Evolutionary conservation across 2,888 invertebrate species (phyloP).

Genomic region (Hemaris fuciformis): DNA sequence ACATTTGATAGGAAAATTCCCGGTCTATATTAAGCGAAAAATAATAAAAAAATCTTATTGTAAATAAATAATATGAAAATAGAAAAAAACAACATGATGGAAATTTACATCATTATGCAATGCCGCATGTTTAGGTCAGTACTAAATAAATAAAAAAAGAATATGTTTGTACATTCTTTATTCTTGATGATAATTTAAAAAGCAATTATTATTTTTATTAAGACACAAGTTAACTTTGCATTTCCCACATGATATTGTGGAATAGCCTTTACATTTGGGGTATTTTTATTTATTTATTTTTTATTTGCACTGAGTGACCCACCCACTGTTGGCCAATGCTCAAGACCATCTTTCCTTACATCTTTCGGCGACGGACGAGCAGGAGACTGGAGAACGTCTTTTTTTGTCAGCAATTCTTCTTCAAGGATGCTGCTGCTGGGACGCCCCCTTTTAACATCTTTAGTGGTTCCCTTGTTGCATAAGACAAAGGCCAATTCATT

Average conservation of each 20-base stretch:
- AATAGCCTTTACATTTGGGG: slow-evolving; percentile 48
- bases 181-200: slow-evolving; percentile 42
- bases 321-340: slow-evolving; percentile 50
- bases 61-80: slow-evolving; percentile 12
- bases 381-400: slow-evolving; percentile 44
- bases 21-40: slow-evolving; percentile 39
- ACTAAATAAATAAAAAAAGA: slow-evolving; percentile 35
- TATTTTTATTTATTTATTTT: too few relatives aligned
- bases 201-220: slow-evolving; percentile 42
- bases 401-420: slow-evolving; percentile 41
- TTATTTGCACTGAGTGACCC: slow-evolving; percentile 48
- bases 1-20: too few relatives aligned
- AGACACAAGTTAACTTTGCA: slow-evolving; percentile 41
- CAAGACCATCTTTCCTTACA: slow-evolving; percentile 47
- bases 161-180: slow-evolving; percentile 24
- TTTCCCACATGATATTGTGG: slow-evolving; percentile 44
- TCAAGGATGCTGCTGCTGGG: slow-evolving; percentile 42
- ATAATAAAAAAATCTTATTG: slow-evolving; percentile 29
- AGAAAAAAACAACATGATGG: slow-evolving; percentile 19
- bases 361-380: slow-evolving; percentile 46
- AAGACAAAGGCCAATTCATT: slow-evolving; percentile 45
- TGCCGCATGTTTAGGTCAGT: slow-evolving; percentile 26
- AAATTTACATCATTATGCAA: slow-evolving; percentile 27
- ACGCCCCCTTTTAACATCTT: slow-evolving; percentile 43
- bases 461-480: slow-evolving; percentile 45